These are phyloP conservation scores for Casuarius casuarius DNA, from an alignment of 2,113 vertebrate genomes.

Conservation along the genomic window DNA sequence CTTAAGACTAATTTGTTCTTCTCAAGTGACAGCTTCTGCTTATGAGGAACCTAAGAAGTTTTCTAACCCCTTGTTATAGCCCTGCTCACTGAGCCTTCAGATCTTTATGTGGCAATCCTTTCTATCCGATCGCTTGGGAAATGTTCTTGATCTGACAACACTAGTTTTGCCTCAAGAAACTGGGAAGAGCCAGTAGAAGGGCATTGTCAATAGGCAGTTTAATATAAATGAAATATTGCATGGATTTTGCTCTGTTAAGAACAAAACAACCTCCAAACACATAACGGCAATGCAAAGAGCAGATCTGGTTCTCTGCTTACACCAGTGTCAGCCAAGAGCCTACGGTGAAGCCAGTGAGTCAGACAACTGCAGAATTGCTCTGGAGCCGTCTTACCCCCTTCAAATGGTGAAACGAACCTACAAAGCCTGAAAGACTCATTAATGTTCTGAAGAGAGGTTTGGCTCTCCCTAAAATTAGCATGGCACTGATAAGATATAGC, in stretches of 20 bases:
- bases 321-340: background rate
- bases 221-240: background rate
- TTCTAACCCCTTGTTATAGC: background rate
- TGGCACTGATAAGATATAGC: background rate
- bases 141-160: background rate
- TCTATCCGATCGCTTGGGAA: background rate
- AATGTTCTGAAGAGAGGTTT: background rate
- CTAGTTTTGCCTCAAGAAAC: background rate
- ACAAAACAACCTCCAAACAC: background rate
- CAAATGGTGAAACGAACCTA: background rate
- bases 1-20: background rate
- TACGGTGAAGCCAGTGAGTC: background rate
- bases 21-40: background rate
- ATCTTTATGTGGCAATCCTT: background rate
- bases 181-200: background rate
- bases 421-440: background rate
- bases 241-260: background rate
- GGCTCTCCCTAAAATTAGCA: background rate
- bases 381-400: background rate
- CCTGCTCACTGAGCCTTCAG: background rate
- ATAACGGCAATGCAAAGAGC: background rate
- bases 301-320: background rate
- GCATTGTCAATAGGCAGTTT: background rate
- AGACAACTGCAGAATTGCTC: background rate
- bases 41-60: background rate